Conservation (phyloP, 2,797 vertebrate species). For the Cetoscarus ocellatus region DNA sequence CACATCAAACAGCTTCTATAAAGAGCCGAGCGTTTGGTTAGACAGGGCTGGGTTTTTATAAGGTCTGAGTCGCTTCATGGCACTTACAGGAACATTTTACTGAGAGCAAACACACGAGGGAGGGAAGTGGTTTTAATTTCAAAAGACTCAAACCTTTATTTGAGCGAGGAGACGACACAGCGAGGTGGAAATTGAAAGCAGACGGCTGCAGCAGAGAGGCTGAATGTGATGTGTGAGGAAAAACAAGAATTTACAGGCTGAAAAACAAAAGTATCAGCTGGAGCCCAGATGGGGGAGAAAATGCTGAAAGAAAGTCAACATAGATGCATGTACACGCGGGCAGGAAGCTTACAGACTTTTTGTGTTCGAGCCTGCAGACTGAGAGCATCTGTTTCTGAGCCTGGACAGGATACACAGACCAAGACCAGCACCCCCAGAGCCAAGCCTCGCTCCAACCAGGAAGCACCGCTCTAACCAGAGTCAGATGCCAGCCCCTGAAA, state of each 20-base stretch:
- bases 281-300: constrained; percentile 53
- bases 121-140: constrained; percentile 27
- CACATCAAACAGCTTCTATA: constrained; percentile 40
- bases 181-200: constrained; percentile 49
- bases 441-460: constrained; percentile 45
- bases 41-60: constrained; percentile 26
- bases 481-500: constrained; percentile 46
- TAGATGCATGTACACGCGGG: not conserved
- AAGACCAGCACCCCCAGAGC: constrained; percentile 52
- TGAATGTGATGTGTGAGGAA: constrained; percentile 37
- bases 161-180: not conserved
- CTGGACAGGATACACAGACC: constrained; percentile 61
- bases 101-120: not conserved
- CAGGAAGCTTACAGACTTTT: constrained; percentile 11
- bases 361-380: constrained; percentile 27
- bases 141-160: constrained; percentile 6
- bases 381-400: constrained; percentile 40
- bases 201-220: constrained; percentile 23
- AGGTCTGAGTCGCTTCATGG: constrained; percentile 1
- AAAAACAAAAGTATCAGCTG: constrained; percentile 65
- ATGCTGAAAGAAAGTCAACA: constrained; percentile 6
- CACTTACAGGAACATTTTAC: constrained; percentile 18
- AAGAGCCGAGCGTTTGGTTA: constrained; percentile 8
- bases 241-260: constrained; percentile 53
- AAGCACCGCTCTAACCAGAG: constrained; percentile 42